These are phyloP conservation scores for Sipha flava DNA, from an alignment of 1,140 invertebrate genomes.

Conservation along the genomic window DNA sequence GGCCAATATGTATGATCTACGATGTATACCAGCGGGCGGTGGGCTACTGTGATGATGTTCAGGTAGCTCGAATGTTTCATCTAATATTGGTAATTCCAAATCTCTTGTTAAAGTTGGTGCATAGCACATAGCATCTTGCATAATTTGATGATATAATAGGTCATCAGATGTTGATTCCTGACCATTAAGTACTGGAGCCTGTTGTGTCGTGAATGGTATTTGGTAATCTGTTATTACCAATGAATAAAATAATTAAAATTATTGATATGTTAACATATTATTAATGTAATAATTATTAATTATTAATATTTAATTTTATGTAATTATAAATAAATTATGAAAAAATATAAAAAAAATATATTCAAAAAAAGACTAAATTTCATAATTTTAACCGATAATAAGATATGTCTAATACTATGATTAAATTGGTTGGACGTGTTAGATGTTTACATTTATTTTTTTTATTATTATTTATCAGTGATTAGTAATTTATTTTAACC, in stretches of 20 bases:
- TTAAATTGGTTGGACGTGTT: no score
- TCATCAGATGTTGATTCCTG: conserved; percentile 35
- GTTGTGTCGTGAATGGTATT: conserved; percentile 4
- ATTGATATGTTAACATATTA: no score
- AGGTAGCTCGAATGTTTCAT: conserved; percentile 32
- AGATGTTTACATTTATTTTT: no score
- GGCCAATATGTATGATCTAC: conserved; percentile 38
- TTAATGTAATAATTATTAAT: no score
- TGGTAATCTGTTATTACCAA: conserved; percentile 6
- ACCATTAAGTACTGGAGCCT: conserved; percentile 11
- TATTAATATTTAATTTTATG: no score
- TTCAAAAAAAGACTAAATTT: no score
- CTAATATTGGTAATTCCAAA: conserved; percentile 36
- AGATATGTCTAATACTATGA: no score
- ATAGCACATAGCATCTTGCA: conserved; percentile 39
- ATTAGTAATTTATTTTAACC: no score
- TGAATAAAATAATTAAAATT: neutral
- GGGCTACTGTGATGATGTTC: neutral
- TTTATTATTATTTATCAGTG: no score
- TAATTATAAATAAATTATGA: no score
- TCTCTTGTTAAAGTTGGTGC: conserved; percentile 37
- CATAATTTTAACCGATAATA: no score
- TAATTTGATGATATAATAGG: conserved; percentile 38
- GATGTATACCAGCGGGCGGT: conserved; percentile 33
- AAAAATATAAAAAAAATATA: no score